Evolutionary conservation across 2,113 vertebrate genomes (phyloP), one percentile per base, ranked within the genome.

Genomic region (Eubucco bourcierii): DNA sequence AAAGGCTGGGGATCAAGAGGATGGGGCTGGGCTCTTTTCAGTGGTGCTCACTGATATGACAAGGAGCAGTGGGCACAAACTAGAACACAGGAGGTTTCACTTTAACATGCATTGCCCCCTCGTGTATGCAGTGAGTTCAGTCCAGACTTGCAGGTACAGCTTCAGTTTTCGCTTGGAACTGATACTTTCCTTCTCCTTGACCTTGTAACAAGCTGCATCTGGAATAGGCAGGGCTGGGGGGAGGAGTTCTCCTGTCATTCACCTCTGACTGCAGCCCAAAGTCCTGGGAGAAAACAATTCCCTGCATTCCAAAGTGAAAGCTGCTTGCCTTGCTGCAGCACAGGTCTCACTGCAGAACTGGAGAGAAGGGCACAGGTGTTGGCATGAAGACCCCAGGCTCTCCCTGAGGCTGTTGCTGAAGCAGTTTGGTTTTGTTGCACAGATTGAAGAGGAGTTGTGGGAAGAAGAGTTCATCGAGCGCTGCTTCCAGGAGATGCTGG

Each of bases 391-490:
- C 39, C 2, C 44, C 0, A 3, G 13, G 39, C 28, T 73, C 41
- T 58, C 41, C 7, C 0, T 3, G 21, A 58, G 10, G 59, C 31
- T n/a, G 56, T 74, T 88, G 82, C 71, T 65, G 28, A 64, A 66
- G 52, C 24, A 0, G 21, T 83, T 90, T 85, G 50, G 84, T 87
- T 20, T 68, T 6, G 0, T 78, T 78, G 53, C 52, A 1, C 83
- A 99, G 99, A 98, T 99, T 64, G 99, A 99, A 96, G 99, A 99
- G 97, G 98, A 99, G 95, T 97, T 99, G 95, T 98, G 98, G 98
- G 99, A 99, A 97, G 98, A 99, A 96, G 98, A 99, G 95, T 99
- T 99, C 90, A 99, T 99, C 17, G 99, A 99, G 96, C 98, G 97
- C 67, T 99, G 99, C 90, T 98, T 99, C 96, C 98, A 99, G 96